A percentile compares a stretch with the other conserved stretches of the same genome.
Conservation (phyloP, 2,113 vertebrate genomes). For the Cyprinodon brontotheroides region DNA sequence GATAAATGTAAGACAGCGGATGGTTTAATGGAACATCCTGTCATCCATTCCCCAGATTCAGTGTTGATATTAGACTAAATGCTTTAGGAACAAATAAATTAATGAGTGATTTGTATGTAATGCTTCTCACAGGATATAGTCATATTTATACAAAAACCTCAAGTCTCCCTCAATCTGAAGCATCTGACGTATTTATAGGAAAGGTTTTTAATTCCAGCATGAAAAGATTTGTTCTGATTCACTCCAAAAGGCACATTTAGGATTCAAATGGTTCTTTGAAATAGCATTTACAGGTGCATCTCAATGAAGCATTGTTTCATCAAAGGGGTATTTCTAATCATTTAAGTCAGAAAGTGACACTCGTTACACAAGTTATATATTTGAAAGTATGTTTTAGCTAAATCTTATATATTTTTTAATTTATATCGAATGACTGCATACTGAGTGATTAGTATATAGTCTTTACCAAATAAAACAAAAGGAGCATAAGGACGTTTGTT, state of each 20-base stretch:
- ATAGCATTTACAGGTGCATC: constrained; percentile 12
- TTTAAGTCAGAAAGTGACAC: neutral
- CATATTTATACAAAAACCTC: constrained; percentile 4
- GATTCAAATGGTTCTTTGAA: constrained; percentile 13
- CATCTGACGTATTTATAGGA: constrained; percentile 10
- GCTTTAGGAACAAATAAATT: constrained; percentile 10
- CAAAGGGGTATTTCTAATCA: neutral
- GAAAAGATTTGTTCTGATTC: constrained; percentile 8
- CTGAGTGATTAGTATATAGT: too few species aligned
- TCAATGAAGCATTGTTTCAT: neutral
- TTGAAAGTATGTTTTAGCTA: neutral
- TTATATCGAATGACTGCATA: too few species aligned
- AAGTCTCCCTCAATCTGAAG: constrained; percentile 24
- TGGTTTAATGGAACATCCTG: neutral
- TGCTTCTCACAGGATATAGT: neutral
- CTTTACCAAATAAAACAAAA: too few species aligned
- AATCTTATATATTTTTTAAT: neutral
- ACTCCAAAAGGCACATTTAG: constrained; percentile 19
- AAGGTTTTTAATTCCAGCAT: constrained; percentile 33
- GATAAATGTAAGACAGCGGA: constrained; percentile 11
- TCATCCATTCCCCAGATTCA: neutral
- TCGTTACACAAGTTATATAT: neutral
- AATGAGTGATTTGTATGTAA: constrained; percentile 18
- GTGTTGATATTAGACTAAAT: neutral
- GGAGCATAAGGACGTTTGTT: too few species aligned